Evolutionary conservation across 30 jellyfish, hydroid and myxozoan genomes (phyloP).

Genomic region (Chrysaora quinquecirrha): DNA sequence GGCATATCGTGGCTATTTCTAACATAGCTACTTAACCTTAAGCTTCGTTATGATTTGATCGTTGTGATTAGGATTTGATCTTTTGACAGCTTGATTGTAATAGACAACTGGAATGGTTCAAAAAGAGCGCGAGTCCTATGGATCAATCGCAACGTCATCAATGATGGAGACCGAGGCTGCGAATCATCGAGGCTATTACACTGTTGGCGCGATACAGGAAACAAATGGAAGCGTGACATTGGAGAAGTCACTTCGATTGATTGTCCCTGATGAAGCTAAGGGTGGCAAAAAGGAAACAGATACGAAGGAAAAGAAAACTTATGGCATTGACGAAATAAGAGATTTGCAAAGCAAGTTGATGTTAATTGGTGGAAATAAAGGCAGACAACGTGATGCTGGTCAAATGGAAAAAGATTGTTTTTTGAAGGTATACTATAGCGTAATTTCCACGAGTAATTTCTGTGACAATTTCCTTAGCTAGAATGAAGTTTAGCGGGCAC

Average conservation of each 20-base stretch:
- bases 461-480: background rate
- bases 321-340: slow-evolving; percentile 49
- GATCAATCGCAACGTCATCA: slow-evolving; percentile 76
- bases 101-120: slow-evolving; percentile 67
- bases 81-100: background rate
- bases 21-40: too few relatives aligned
- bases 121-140: slow-evolving; percentile 71
- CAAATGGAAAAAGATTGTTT: slow-evolving; percentile 65
- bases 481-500: too few relatives aligned
- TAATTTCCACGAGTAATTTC: background rate
- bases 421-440: slow-evolving; percentile 46
- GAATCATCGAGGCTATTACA: slow-evolving; percentile 64
- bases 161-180: slow-evolving; percentile 78
- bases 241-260: slow-evolving; percentile 10
- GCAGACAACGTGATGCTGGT: slow-evolving; percentile 25
- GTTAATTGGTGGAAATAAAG: slow-evolving; percentile 71
- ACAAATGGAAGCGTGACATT: slow-evolving; percentile 17
- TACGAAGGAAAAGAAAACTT: slow-evolving; percentile 23
- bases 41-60: too few relatives aligned
- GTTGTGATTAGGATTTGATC: too few relatives aligned
- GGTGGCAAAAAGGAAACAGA: slow-evolving; percentile 7
- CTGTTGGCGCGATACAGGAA: slow-evolving; percentile 35
- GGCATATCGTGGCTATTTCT: too few relatives aligned
- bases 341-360: slow-evolving; percentile 77
- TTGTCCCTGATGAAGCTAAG: slow-evolving; percentile 34